Base-by-base conservation (phyloP, 2,113 vertebrate genomes). In the Oreochromis aureus region DNA sequence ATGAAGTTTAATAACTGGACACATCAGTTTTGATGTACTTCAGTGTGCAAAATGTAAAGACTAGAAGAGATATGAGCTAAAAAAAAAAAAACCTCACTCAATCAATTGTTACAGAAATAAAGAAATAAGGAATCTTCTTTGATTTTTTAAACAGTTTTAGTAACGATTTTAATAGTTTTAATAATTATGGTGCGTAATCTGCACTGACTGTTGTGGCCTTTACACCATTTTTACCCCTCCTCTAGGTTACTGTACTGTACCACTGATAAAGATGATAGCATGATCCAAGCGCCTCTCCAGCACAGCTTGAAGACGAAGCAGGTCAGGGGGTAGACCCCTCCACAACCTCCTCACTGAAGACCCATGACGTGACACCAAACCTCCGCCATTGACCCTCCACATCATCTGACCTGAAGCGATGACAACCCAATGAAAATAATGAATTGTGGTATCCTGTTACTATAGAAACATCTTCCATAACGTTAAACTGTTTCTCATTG, bases 241-340 rank as follows among this genome's bases (percentile, higher is more conserved):
- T 69, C 63, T 71, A 44, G 1, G 2, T 46, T 8, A 69, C 8
- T 30, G 9, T 6, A 59, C 39, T 4, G 11, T 80, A 96, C 95
- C 95, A 27, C 90, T 95, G 84, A 96, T 94, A 18, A 96, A 96
- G 90, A 96, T 91, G 87, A 96, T 96, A 6, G 90, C 95, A 9
- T 96, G 94, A 84, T 96, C 95, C 1, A 92, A 93, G 16, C 85
- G 82, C 73, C 96, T 96, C 88, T 96, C 95, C 85, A 96, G 51
- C 84, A 96, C 95, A 2, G 96, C 95, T 3, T 88, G 83, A 27
- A 96, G 71, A 1, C 19, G 85, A 55, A 89, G 82, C 15, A 96
- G 88, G 41, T 95, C 91, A 15, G 93, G 5, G 7, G 96, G 96
- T 1, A 96, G 89, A 51, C 89, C 93, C 27, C 89, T 90, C 96